A percentile compares a stretch with the other conserved stretches of the same genome.
These are phyloP conservation scores for Candoia aspera DNA, from an alignment of 2,113 vertebrate genomes.

Conservation along the genomic window DNA sequence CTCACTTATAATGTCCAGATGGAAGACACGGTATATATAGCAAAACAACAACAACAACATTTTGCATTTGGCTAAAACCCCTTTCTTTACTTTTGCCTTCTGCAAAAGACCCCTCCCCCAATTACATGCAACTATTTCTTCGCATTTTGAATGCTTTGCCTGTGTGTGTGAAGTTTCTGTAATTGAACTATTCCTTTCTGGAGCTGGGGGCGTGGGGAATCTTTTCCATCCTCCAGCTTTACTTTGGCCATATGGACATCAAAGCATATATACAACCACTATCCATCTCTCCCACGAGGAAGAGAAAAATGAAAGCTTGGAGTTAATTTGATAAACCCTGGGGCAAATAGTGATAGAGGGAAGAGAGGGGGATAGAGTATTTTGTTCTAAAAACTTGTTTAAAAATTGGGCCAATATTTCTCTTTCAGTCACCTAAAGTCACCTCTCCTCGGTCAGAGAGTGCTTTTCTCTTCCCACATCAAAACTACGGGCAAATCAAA, in stretches of 20 bases:
- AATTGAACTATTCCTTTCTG: slow-evolving; percentile 18
- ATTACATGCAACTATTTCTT: not conserved
- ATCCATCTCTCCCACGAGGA: slow-evolving; percentile 7
- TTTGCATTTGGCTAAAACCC: not conserved
- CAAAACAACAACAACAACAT: not conserved
- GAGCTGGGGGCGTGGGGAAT: not conserved
- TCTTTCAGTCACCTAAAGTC: slow-evolving; percentile 37
- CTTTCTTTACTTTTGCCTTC: not conserved
- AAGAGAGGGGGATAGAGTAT: not conserved
- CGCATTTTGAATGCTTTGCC: not conserved
- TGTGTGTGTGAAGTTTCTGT: not conserved
- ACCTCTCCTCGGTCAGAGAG: no score
- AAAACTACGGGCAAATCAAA: not conserved
- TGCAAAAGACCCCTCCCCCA: no score
- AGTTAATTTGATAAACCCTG: not conserved
- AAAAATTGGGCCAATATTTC: slow-evolving; percentile 38
- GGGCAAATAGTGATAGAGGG: not conserved
- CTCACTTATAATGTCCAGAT: not conserved
- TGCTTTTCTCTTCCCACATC: not conserved
- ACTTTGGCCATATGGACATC: slow-evolving; percentile 36
- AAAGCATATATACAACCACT: not conserved
- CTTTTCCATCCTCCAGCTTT: not conserved
- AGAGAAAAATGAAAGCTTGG: not conserved
- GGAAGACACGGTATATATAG: not conserved
- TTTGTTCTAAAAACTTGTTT: slow-evolving; percentile 44